A percentile compares a stretch with the other conserved stretches of the same genome.
phyloP scores from a whole-genome alignment of 2,113 vertebrate species.

The Sminthopsis crassicaudata region DNA sequence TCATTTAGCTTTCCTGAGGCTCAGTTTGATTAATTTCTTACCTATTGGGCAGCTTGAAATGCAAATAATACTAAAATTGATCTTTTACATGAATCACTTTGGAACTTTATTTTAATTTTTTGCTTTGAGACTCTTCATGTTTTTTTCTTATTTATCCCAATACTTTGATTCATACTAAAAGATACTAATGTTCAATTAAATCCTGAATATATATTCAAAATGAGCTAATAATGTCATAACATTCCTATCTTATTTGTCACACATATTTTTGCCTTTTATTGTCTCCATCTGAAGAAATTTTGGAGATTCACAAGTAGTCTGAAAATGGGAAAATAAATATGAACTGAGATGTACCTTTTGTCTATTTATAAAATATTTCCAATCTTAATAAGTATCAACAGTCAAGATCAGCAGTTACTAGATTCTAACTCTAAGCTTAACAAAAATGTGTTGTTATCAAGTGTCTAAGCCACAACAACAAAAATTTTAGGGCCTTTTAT shows the following conservation, averaged over 20 bases:
- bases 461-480: not conserved
- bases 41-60: not conserved
- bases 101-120: not conserved
- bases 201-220: not conserved
- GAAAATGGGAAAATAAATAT: not conserved
- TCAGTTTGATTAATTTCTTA: not conserved
- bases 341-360: rapidly evolving
- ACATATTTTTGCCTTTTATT: not conserved
- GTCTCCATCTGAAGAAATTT: not conserved
- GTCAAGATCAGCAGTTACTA: not conserved
- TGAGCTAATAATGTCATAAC: not conserved
- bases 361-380: too few species aligned
- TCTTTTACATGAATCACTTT: not conserved
- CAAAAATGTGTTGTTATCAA: too few species aligned
- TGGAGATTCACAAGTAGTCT: not conserved
- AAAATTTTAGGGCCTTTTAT: not conserved
- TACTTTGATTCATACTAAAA: not conserved
- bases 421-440: not conserved
- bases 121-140: not conserved
- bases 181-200: not conserved
- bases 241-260: too few species aligned
- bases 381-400: not conserved
- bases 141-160: not conserved
- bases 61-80: not conserved
- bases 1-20: not conserved